These are phyloP conservation scores for Tyria jacobaeae DNA, from an alignment of 2,888 invertebrate species.

Conservation along the genomic window DNA sequence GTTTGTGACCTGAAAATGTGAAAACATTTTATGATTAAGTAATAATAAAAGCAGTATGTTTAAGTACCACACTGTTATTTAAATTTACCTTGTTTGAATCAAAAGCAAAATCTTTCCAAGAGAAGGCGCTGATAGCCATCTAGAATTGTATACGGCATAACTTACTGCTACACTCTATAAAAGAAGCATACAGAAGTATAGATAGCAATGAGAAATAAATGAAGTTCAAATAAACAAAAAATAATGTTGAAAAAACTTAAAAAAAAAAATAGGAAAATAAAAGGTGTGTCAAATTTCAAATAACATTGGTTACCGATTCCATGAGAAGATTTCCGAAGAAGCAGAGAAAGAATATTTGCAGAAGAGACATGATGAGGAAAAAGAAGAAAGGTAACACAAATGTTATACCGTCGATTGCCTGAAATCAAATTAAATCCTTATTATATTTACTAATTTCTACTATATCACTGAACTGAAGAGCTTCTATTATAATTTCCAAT, in stretches of 20 bases:
- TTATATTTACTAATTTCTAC: too few species aligned
- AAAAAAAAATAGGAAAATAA: too few species aligned
- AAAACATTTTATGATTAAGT: too few species aligned
- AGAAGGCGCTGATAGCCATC: slow-evolving; percentile 58
- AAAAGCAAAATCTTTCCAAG: slow-evolving; percentile 59
- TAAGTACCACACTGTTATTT: background rate
- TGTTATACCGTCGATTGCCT: slow-evolving; percentile 53
- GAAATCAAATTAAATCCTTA: slow-evolving; percentile 34
- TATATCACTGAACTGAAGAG: too few species aligned
- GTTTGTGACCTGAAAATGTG: too few species aligned
- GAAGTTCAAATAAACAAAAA: too few species aligned
- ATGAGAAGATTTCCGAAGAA: slow-evolving; percentile 70
- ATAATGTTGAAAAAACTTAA: background rate
- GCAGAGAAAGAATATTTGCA: slow-evolving; percentile 71
- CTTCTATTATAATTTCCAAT: too few species aligned
- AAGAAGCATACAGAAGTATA: too few species aligned
- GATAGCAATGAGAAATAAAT: too few species aligned
- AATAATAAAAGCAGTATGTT: too few species aligned
- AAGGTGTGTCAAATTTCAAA: too few species aligned
- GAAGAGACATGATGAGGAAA: slow-evolving; percentile 61
- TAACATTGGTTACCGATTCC: slow-evolving; percentile 58
- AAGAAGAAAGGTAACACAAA: slow-evolving; percentile 57
- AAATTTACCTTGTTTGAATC: slow-evolving; percentile 58
- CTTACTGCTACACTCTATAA: slow-evolving; percentile 63
- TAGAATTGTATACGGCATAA: slow-evolving; percentile 63